A percentile compares a stretch with the other conserved stretches of the same genome.
phyloP scores from a whole-genome alignment of 1,140 invertebrate genomes.

The Parasteatoda tepidariorum region DNA sequence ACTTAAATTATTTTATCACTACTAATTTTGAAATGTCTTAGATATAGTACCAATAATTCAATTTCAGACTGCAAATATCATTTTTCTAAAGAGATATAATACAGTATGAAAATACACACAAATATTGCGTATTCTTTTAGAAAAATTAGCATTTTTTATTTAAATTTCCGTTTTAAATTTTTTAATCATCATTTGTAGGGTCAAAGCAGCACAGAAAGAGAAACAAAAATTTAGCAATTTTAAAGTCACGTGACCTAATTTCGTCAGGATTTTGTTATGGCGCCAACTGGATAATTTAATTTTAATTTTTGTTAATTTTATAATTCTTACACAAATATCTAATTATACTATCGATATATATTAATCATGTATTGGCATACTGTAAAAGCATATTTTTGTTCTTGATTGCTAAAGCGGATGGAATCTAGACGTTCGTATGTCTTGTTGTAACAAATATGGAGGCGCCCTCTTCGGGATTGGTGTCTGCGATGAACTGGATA shows the following conservation, averaged over 20 bases:
- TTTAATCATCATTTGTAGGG: too few relatives aligned
- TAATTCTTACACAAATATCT: background rate
- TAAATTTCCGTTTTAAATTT: too few relatives aligned
- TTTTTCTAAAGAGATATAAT: too few relatives aligned
- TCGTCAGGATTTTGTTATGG: constrained; percentile 49
- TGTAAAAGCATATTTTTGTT: background rate
- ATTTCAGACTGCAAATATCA: too few relatives aligned
- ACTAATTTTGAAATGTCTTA: too few relatives aligned
- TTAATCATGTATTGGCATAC: background rate
- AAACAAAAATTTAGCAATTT: background rate
- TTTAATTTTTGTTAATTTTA: constrained; percentile 12
- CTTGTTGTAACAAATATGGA: constrained; percentile 55
- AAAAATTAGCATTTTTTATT: too few relatives aligned
- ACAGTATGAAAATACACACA: too few relatives aligned
- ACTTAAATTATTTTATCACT: too few relatives aligned
- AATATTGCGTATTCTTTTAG: too few relatives aligned
- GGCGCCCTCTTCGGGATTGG: constrained; percentile 48
- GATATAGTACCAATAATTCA: too few relatives aligned
- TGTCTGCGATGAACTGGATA: background rate
- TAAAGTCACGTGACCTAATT: constrained; percentile 48
- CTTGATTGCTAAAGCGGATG: background rate
- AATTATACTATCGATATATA: background rate
- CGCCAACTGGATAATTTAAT: constrained; percentile 42
- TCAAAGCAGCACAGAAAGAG: background rate
- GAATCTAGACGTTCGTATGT: background rate